A percentile compares a stretch with the other conserved stretches of the same genome.
Conservation (phyloP, 2,888 invertebrate genomes). For the Perdita meconis region DNA sequence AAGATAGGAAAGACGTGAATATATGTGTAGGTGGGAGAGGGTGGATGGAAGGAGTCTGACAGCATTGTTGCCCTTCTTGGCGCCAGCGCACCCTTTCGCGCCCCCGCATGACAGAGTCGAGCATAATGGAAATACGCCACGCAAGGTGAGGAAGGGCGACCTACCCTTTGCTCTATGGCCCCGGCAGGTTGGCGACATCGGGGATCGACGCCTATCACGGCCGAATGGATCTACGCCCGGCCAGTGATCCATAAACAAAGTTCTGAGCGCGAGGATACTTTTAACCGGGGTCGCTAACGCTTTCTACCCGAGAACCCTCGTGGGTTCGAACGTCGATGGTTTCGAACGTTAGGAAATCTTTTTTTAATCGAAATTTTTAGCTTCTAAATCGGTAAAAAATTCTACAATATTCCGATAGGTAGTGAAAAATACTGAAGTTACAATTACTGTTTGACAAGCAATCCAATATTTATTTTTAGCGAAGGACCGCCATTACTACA, state of each 20-base stretch:
- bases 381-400: too few relatives aligned
- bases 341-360: too few relatives aligned
- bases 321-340: too few relatives aligned
- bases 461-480: too few relatives aligned
- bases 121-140: constrained; percentile 65
- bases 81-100: constrained; percentile 5
- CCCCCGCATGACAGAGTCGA: constrained; percentile 28
- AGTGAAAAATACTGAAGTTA: too few relatives aligned
- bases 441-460: too few relatives aligned
- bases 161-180: constrained; percentile 65
- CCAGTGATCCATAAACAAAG: constrained; percentile 58
- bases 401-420: too few relatives aligned
- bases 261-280: constrained; percentile 29
- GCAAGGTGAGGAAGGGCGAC: constrained; percentile 62
- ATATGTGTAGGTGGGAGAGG: not conserved
- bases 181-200: constrained; percentile 47
- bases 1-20: constrained; percentile 1
- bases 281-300: constrained; percentile 1
- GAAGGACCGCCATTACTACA: too few relatives aligned
- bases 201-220: constrained; percentile 61
- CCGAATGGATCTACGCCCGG: constrained; percentile 47
- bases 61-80: constrained; percentile 47
- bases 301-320: not conserved
- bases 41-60: constrained; percentile 52
- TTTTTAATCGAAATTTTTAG: too few relatives aligned